phyloP scores from a whole-genome alignment of 23 tunicate species.

The Phallusia fumigata region DNA sequence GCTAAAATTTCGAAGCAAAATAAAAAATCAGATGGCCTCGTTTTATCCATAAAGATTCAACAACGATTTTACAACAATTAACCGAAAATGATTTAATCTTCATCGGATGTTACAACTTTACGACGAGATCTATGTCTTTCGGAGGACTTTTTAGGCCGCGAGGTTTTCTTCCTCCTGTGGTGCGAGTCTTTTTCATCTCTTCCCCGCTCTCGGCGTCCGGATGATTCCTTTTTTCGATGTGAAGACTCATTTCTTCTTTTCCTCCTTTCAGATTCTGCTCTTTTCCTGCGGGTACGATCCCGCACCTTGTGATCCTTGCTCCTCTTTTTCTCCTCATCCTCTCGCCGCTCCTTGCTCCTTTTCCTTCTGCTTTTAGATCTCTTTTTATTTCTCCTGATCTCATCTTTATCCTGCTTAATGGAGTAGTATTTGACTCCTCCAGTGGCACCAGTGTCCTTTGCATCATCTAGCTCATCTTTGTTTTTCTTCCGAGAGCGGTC shows the following conservation, averaged over 20 bases:
- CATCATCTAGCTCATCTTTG: background rate
- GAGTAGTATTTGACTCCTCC: slow-evolving; percentile 74
- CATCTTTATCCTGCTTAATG: slow-evolving; percentile 26
- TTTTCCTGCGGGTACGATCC: background rate
- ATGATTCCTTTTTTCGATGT: background rate
- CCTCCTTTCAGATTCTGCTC: background rate
- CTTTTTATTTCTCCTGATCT: background rate
- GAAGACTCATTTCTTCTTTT: background rate
- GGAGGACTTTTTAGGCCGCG: background rate
- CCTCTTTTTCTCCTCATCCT: background rate
- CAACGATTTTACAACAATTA: background rate
- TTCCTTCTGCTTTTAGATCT: slow-evolving; percentile 15
- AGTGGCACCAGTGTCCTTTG: background rate
- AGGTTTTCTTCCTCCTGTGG: background rate
- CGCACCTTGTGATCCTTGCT: background rate
- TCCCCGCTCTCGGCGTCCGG: background rate
- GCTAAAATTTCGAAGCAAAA: too few species aligned
- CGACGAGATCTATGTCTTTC: background rate
- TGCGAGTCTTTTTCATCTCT: slow-evolving; percentile 1
- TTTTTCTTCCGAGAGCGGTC: background rate
- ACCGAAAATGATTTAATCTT: background rate
- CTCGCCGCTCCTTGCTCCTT: slow-evolving; percentile 1
- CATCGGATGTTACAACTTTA: background rate
- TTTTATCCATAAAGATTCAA: background rate
- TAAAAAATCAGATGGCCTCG: too few species aligned